These are phyloP conservation scores for Peromyscus californicus DNA, from an alignment of 2,113 vertebrate species.

Conservation along the genomic window DNA sequence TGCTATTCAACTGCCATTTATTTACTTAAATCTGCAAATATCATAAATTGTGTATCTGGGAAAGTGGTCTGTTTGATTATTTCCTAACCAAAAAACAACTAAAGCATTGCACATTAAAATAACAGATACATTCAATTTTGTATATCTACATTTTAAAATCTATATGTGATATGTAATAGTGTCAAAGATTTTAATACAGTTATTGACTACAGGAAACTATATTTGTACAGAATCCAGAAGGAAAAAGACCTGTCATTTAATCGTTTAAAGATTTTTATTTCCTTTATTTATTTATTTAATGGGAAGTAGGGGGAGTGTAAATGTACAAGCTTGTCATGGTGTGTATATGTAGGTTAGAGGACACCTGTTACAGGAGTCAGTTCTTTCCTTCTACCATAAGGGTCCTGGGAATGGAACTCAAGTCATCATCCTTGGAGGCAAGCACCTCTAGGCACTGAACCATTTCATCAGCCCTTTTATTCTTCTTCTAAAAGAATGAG, in stretches of 20 bases:
- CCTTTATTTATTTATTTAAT: neutral
- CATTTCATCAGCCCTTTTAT: neutral
- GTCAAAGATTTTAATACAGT: neutral
- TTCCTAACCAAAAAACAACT: neutral
- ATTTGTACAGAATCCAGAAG: neutral
- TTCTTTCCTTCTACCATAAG: neutral
- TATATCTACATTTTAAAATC: neutral
- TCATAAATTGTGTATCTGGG: neutral
- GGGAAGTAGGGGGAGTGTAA: too few relatives aligned
- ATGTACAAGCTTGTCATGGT: neutral
- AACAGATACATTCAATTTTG: constrained; percentile 22
- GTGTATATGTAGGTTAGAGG: too few relatives aligned
- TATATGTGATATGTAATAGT: neutral
- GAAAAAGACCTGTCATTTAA: neutral
- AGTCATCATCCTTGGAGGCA: neutral
- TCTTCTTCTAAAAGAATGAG: neutral
- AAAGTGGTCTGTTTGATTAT: neutral
- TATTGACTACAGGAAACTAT: neutral
- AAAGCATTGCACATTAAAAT: constrained; percentile 15
- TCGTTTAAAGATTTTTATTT: neutral
- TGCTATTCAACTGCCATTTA: neutral
- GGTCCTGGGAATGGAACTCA: neutral
- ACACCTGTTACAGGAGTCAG: neutral
- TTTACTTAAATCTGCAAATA: constrained; percentile 15
- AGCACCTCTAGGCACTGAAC: too few relatives aligned